These are phyloP conservation scores for Noctua fimbriata DNA, from an alignment of 2,888 invertebrate species.

Conservation along the genomic window DNA sequence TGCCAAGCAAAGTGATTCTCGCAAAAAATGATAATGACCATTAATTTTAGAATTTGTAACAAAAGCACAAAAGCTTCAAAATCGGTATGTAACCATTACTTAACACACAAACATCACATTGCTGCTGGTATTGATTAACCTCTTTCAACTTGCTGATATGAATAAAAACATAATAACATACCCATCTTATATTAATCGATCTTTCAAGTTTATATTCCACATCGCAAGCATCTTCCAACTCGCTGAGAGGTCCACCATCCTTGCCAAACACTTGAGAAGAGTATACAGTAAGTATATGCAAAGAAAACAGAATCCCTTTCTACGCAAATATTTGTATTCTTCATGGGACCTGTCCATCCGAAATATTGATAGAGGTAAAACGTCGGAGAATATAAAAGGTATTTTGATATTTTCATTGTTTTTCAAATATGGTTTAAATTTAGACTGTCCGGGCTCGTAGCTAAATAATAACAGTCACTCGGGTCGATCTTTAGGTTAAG, in stretches of 20 bases:
- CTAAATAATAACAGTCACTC: too few relatives aligned
- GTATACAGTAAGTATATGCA: constrained; percentile 33
- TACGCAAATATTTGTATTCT: constrained; percentile 39
- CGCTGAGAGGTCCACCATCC: constrained; percentile 3
- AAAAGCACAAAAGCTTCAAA: not conserved
- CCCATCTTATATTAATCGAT: constrained; percentile 12
- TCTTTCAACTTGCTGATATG: not conserved
- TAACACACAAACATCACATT: too few relatives aligned
- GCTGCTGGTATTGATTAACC: not conserved
- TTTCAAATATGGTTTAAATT: not conserved
- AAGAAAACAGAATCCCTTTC: constrained; percentile 53
- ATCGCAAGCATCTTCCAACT: constrained; percentile 1
- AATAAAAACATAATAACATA: not conserved
- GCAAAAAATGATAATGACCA: not conserved
- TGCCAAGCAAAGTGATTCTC: not conserved
- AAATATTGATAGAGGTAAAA: constrained; percentile 30
- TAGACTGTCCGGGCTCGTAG: not conserved
- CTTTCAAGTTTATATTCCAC: constrained; percentile 10
- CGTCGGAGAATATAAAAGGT: not conserved
- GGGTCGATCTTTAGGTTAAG: too few relatives aligned
- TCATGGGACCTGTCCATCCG: constrained; percentile 25
- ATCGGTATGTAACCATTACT: not conserved
- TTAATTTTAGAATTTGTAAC: not conserved
- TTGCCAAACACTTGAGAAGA: constrained; percentile 33
- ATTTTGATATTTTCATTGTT: not conserved